Base-by-base conservation (phyloP, 2,113 vertebrate genomes). In the Phylloscopus trochilus region DNA sequence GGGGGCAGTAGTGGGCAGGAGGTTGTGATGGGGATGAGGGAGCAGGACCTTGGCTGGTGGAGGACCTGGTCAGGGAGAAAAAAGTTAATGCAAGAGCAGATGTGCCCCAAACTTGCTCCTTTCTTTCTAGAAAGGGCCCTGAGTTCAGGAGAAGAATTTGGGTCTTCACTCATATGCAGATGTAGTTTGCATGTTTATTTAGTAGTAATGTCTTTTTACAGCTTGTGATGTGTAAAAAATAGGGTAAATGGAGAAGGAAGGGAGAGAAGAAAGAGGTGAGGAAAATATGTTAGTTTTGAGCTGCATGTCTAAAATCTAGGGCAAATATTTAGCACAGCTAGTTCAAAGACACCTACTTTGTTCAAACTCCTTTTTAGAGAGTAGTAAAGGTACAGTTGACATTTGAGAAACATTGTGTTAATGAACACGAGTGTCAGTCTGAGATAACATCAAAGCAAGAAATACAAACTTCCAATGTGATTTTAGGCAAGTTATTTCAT, bases 311-410 rank as follows among this genome's bases (percentile, higher is more conserved):
- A 72, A 78, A 95, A 96, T 96, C 85, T 96, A 94, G 94, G 94
- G 69, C 93, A 96, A 58, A 92, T 96, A 95, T 91, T 95, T 92
- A 94, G 92, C 73, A 64, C 85, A 96, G 60, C 79, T 81, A 83
- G 75, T 93, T 97, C 95, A 95, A 95, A 97, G 94, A 60, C 86
- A 78, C 64, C 72, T 92, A 74, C 47, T 96, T 95, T 83, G 86
- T 90, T 83, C 86, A 90, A 37, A 83, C 80, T 77, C 68, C 15
- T 9, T 67, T 91, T 58, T 70, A 26, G 41, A 22, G 73, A 95
- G 27, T 41, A 87, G 64, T 78, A 59, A 51, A 75, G 22, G 62
- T 90, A 90, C 41, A 30, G 39, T n/a, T 96, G 35, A 43, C 5
- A 2, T 68, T 87, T 64, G 76, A 87, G 90, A 78, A 93, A 27